Percentiles rank a stretch among this genome's conserved stretches.
phyloP scores from a whole-genome alignment of 2,888 invertebrate species.

The Mythimna pallens region DNA sequence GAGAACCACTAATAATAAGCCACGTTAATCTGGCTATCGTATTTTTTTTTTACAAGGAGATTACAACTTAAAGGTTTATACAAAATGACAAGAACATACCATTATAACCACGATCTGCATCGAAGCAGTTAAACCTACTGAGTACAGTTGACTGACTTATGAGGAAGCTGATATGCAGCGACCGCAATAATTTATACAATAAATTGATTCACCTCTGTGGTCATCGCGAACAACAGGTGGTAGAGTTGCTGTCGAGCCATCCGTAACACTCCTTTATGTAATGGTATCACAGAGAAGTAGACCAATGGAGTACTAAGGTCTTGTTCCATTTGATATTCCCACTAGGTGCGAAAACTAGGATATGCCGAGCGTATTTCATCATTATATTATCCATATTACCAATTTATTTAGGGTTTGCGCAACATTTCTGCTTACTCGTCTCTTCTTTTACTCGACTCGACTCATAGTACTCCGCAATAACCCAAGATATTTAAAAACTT shows the following conservation, averaged over 20 bases:
- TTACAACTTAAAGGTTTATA: background rate
- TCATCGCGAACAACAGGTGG: conserved; percentile 38
- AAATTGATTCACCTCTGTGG: conserved; percentile 48
- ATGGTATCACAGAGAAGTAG: background rate
- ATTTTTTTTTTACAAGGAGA: background rate
- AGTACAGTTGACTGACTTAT: conserved; percentile 25
- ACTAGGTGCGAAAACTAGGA: background rate
- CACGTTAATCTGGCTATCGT: too few species aligned
- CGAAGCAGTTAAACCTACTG: conserved; percentile 10
- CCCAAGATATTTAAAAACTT: background rate
- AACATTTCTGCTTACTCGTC: too few species aligned
- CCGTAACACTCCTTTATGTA: conserved; percentile 21
- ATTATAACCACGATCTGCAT: conserved; percentile 9
- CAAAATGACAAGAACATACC: conserved; percentile 17
- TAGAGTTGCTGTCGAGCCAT: conserved; percentile 19
- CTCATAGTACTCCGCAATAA: too few species aligned
- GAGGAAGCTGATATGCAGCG: conserved; percentile 17
- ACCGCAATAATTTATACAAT: conserved; percentile 37
- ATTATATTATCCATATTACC: too few species aligned
- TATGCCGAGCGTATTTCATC: too few species aligned
- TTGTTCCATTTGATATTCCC: background rate
- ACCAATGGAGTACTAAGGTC: conserved; percentile 8
- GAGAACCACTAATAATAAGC: background rate
- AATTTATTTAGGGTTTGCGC: too few species aligned
- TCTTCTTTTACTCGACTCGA: too few species aligned